Evolutionary conservation across 2,113 vertebrate species (phyloP).

Genomic region (Toxostoma redivivum): DNA sequence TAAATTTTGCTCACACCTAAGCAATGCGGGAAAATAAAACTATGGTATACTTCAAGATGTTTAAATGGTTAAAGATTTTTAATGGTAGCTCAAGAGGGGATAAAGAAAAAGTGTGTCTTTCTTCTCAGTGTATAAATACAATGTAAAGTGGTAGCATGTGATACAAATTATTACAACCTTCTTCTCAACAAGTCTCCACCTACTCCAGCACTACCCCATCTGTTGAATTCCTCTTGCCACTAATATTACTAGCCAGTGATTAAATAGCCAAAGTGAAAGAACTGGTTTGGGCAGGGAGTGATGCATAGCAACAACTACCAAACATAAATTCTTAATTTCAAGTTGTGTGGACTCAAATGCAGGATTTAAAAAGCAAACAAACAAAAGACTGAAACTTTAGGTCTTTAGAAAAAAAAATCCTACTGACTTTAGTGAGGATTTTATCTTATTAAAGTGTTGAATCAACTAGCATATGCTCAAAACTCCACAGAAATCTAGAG

Average conservation of each 20-base stretch:
- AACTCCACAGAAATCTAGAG: not conserved
- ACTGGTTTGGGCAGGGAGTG: constrained; percentile 51
- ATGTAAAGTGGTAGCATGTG: not conserved
- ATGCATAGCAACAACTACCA: not conserved
- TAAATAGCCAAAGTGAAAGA: constrained; percentile 41
- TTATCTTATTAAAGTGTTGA: not conserved
- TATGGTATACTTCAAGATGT: not conserved
- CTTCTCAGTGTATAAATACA: not conserved
- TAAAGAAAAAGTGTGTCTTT: not conserved
- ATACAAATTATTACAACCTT: not conserved
- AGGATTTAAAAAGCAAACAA: not conserved
- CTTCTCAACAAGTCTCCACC: not conserved
- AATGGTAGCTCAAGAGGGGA: not conserved
- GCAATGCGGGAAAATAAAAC: not conserved
- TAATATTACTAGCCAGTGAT: not conserved
- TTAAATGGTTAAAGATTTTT: not conserved
- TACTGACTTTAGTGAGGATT: not conserved
- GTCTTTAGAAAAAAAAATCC: not conserved
- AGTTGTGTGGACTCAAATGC: not conserved
- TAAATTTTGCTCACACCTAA: not conserved
- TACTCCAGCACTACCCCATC: not conserved
- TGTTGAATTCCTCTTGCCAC: constrained; percentile 2
- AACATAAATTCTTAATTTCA: not conserved
- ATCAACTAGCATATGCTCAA: not conserved
- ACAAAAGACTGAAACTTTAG: not conserved